Percentiles rank a stretch among this genome's conserved stretches.
Evolutionary conservation across 1,140 invertebrate genomes (phyloP).

Genomic region (Euglossa dilemma): DNA sequence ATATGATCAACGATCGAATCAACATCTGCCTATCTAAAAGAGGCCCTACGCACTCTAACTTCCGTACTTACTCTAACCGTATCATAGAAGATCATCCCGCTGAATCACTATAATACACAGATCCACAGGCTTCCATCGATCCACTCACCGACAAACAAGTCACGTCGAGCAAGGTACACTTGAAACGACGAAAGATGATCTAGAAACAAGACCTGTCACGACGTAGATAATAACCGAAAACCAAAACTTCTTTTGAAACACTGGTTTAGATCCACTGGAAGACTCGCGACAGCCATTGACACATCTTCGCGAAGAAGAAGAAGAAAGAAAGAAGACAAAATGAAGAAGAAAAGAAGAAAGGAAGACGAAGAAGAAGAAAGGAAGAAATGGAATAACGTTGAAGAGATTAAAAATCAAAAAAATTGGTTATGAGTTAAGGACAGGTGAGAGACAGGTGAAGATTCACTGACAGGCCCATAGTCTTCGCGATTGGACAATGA

Average conservation of each 20-base stretch:
- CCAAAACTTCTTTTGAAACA: background rate
- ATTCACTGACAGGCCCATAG: background rate
- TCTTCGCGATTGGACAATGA: background rate
- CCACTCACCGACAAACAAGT: background rate
- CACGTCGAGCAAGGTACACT: background rate
- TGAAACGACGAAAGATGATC: background rate
- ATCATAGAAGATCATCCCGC: constrained; percentile 5
- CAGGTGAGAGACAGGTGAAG: background rate
- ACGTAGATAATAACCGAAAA: too few species aligned
- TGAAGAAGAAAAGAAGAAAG: too few species aligned
- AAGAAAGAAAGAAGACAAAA: too few species aligned
- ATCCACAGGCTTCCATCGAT: background rate
- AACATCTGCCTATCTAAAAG: too few species aligned
- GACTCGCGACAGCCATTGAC: background rate
- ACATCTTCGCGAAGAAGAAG: background rate
- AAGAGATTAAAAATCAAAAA: too few species aligned
- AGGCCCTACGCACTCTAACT: too few species aligned
- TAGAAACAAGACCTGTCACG: too few species aligned
- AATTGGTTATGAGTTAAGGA: too few species aligned
- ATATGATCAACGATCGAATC: too few species aligned
- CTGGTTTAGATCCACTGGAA: too few species aligned
- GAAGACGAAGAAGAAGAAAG: too few species aligned
- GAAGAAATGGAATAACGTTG: too few species aligned
- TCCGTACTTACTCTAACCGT: constrained; percentile 17
- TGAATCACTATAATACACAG: background rate